Conservation (phyloP, 37 sponge, comb jelly and placozoan genomes). For the Trichoplax adhaerens region DNA sequence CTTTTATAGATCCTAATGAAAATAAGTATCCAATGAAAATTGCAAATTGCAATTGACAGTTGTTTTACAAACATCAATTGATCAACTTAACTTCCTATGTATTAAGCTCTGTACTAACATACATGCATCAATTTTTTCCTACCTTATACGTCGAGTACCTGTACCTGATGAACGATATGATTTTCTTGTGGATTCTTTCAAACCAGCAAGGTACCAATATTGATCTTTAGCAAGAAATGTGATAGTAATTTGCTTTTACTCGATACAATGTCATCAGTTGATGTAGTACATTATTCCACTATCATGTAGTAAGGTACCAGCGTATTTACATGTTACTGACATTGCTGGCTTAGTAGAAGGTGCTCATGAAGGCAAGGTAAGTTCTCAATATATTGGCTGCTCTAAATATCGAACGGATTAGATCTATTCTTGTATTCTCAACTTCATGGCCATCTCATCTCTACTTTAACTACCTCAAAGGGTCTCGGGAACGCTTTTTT, state of each 20-base stretch:
- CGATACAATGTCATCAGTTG: not conserved
- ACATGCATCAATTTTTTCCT: not conserved
- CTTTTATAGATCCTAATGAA: conserved; percentile 64
- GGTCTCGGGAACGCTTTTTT: conserved; percentile 97
- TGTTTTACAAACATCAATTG: too few relatives aligned
- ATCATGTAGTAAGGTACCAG: conserved; percentile 48
- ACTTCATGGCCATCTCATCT: not conserved
- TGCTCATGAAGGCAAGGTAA: conserved; percentile 63
- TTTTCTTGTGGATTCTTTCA: conserved; percentile 60
- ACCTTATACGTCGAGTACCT: conserved; percentile 60
- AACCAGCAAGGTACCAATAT: conserved; percentile 24
- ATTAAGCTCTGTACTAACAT: too few relatives aligned
- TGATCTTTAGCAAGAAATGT: not conserved
- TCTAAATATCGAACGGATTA: not conserved
- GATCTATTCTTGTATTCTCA: not conserved
- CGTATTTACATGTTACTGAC: conserved; percentile 79
- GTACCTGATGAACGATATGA: conserved; percentile 85
- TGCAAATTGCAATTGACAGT: too few relatives aligned
- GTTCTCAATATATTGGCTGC: not conserved
- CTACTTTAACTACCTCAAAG: conserved; percentile 5
- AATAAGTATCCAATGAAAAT: conserved; percentile 31
- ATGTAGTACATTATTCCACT: not conserved
- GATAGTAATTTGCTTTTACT: not conserved
- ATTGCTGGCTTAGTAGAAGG: conserved; percentile 95
- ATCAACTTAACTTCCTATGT: too few relatives aligned